phyloP scores from a whole-genome alignment of 2,888 invertebrate genomes.

The Chelonus formosanus region DNA sequence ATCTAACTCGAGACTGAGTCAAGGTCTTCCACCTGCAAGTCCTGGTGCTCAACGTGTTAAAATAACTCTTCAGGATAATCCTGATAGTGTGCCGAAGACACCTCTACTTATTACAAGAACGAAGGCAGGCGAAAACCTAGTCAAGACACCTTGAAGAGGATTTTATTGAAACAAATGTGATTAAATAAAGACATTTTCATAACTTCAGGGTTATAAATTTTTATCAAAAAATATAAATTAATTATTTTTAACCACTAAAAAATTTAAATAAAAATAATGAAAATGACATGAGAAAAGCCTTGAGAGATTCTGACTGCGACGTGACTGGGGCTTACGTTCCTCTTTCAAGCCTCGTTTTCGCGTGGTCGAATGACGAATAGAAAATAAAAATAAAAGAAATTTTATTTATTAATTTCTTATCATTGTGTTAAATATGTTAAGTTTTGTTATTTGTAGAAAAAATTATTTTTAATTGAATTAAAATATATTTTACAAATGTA shows the following conservation, averaged over 20 bases:
- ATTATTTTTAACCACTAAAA: background rate
- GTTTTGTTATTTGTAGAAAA: no score
- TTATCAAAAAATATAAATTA: no score
- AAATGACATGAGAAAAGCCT: background rate
- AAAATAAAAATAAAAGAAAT: background rate
- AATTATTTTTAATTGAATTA: no score
- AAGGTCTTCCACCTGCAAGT: conserved; percentile 67
- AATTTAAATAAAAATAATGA: background rate
- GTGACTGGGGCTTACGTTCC: conserved; percentile 7
- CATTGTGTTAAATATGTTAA: no score
- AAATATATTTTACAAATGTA: no score
- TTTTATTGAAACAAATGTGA: no score
- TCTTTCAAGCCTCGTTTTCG: conserved; percentile 6
- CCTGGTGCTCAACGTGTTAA: conserved; percentile 81
- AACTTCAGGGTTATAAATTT: no score
- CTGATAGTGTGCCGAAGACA: conserved; percentile 78
- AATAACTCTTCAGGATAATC: conserved; percentile 79
- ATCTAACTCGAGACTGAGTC: conserved; percentile 39
- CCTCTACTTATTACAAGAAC: conserved; percentile 82
- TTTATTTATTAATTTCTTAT: no score
- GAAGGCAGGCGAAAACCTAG: conserved; percentile 79
- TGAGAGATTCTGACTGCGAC: conserved; percentile 11
- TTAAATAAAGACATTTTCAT: no score
- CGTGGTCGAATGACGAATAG: background rate
- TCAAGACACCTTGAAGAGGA: conserved; percentile 69